phyloP scores from a whole-genome alignment of 2,888 invertebrate species.

The Aromia moschata region DNA sequence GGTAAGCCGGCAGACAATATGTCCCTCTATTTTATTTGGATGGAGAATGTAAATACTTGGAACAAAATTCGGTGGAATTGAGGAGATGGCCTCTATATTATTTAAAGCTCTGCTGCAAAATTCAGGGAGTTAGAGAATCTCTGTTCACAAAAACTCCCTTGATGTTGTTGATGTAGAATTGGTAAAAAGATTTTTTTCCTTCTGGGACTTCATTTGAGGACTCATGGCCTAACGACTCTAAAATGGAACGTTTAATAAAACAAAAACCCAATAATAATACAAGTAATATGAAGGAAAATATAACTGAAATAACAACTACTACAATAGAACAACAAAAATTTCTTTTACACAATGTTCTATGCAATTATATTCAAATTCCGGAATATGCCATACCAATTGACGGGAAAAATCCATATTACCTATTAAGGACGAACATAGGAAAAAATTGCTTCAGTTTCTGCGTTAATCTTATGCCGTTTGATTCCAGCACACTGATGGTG shows the following conservation, averaged over 20 bases:
- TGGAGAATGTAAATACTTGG: constrained; percentile 23
- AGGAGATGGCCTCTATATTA: constrained; percentile 20
- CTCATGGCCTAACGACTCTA: neutral
- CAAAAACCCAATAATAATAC: neutral
- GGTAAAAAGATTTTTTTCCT: neutral
- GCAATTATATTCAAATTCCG: neutral
- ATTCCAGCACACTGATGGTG: neutral
- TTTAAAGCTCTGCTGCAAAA: constrained; percentile 22
- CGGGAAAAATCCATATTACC: neutral
- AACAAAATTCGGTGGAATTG: constrained; percentile 17
- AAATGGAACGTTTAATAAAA: neutral
- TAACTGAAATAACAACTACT: too few relatives aligned
- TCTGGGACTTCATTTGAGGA: neutral
- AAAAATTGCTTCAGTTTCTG: neutral
- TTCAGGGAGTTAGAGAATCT: neutral
- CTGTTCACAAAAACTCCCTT: neutral
- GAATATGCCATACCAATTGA: neutral
- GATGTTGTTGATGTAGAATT: constrained; percentile 9
- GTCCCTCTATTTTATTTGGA: constrained; percentile 38
- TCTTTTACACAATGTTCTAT: too few relatives aligned
- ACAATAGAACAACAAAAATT: too few relatives aligned
- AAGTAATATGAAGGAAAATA: too few relatives aligned
- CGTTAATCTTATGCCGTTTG: neutral
- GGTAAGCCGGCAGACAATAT: constrained; percentile 13
- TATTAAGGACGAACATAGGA: neutral